Evolutionary conservation across 2,113 vertebrate species (phyloP).

Genomic region (Mus spicilegus): DNA sequence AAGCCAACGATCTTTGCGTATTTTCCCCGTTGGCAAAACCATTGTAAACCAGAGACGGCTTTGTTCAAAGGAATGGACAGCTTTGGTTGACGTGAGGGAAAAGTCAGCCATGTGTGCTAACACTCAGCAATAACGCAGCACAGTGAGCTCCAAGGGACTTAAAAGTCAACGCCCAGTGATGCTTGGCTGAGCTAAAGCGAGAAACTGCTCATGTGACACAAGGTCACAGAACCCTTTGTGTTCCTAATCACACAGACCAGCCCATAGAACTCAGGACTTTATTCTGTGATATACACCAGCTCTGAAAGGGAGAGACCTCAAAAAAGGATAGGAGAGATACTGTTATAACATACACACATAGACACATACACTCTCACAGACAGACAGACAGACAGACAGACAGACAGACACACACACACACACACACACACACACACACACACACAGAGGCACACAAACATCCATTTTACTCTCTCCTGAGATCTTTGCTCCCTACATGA

Average conservation of each 20-base stretch:
- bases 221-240: slow-evolving; percentile 82
- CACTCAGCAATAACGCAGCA: slow-evolving; percentile 93
- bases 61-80: slow-evolving; percentile 86
- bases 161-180: slow-evolving; percentile 87
- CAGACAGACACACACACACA: neutral
- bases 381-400: neutral
- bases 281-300: neutral
- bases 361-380: neutral
- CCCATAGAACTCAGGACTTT: neutral
- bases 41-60: slow-evolving; percentile 86
- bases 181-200: slow-evolving; percentile 83
- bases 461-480: neutral
- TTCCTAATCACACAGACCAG: neutral
- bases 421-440: neutral
- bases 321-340: neutral
- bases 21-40: slow-evolving; percentile 76
- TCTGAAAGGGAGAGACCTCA: neutral
- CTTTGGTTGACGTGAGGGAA: slow-evolving; percentile 90
- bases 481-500: neutral
- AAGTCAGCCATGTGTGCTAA: slow-evolving; percentile 90
- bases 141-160: slow-evolving; percentile 88
- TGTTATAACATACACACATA: neutral
- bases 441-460: neutral
- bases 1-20: slow-evolving; percentile 9
- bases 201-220: slow-evolving; percentile 80